Base-by-base conservation (phyloP, 1,140 invertebrate species). In the Cyclargus thomasi region DNA sequence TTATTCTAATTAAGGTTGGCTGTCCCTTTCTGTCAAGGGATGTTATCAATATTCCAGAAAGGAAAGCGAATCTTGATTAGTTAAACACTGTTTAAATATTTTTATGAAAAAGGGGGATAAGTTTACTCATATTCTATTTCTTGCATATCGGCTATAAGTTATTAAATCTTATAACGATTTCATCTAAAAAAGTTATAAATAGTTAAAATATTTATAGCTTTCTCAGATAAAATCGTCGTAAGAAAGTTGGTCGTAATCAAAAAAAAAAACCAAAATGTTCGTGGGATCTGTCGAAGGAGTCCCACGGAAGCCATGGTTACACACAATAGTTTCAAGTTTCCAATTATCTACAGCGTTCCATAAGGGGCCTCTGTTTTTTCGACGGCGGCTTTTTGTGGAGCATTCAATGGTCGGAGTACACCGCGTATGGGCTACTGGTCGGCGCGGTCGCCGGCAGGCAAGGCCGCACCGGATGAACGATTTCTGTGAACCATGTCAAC, bases 401-500 rank as follows among this genome's bases (percentile, higher is more conserved):
- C 23, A 4, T 65, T 55, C 23, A 65, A n/a, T 23, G 23, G 53
- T 55, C 53, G 65, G 23, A 66, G 29, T 18, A 55, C 65, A 17
- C 17, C 53, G 18, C 10, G 55, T 20, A 59, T 18, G 57, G 67
- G 65, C 23, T 53, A 16, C 8, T 66, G n/a, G 69, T 59, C 14
- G 62, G 29, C 29, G 29, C 8, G 29, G 29, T 5, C 29, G 4
- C 8, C 29, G 57, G 53, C 67, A 65, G 64, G 72, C 82, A 85
- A 86, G 83, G 86, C 76, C 81, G 74, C 75, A 75, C 71, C 79
- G 83, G 85, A 86, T 82, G 82, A 83, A 75, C 78, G 81, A 81
- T 83, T 78, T 81, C 80, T 81, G 81, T 78, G 80, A 84, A 81
- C 79, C 81, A 76, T 84, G 85, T 84, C 82, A 83, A 76, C 78